Conservation (phyloP, 2,888 invertebrate species). For the Lasioglossum zephyrum region DNA sequence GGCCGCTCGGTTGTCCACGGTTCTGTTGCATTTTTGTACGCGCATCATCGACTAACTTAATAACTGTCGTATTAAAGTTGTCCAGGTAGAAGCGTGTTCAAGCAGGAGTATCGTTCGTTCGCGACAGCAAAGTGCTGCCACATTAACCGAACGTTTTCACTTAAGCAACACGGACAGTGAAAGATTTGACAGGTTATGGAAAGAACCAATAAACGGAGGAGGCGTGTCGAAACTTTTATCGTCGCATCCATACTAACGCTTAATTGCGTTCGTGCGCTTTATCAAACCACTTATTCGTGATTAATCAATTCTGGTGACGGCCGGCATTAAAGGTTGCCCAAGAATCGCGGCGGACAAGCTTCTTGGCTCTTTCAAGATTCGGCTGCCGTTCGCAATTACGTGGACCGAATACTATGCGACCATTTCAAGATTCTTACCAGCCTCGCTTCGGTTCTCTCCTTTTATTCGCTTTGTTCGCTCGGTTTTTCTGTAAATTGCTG, state of each 20-base stretch:
- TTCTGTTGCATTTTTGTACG: slow-evolving; percentile 23
- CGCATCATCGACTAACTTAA: slow-evolving; percentile 9
- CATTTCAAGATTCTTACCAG: no score
- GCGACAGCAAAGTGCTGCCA: background rate
- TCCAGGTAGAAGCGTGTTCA: background rate
- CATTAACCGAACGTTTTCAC: slow-evolving; percentile 8
- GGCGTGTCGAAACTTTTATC: background rate
- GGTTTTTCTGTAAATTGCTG: background rate
- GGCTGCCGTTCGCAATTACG: background rate
- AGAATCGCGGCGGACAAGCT: background rate
- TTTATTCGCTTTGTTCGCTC: no score
- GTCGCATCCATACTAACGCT: background rate
- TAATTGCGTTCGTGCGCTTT: background rate
- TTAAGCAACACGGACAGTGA: background rate
- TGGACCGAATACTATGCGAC: background rate
- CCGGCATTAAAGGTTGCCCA: background rate
- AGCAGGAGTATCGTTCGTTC: background rate
- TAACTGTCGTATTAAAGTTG: slow-evolving; percentile 25
- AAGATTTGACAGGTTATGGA: background rate
- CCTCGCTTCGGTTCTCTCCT: no score
- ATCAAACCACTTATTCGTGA: slow-evolving; percentile 6
- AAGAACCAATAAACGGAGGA: background rate
- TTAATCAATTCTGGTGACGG: background rate
- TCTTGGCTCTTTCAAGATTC: background rate
- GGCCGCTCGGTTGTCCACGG: background rate